Evolutionary conservation across 2,113 vertebrate species (phyloP).

Genomic region (Arothron firmamentum): DNA sequence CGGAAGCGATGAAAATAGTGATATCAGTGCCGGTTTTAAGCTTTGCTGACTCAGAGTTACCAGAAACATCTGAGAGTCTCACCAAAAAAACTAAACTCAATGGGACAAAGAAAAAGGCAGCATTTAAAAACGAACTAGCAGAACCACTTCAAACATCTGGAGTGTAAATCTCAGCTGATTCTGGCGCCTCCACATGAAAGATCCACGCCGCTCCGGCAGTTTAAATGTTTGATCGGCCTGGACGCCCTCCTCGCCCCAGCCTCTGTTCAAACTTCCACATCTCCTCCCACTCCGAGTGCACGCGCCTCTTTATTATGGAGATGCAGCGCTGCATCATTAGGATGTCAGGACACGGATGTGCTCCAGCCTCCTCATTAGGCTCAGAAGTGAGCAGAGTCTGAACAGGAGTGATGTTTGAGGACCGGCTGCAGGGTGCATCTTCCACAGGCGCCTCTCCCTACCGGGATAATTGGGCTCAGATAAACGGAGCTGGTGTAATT

Average conservation of each 20-base stretch:
- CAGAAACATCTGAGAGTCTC: not conserved
- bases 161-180: not conserved
- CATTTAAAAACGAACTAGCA: not conserved
- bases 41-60: no score
- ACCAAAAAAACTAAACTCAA: conserved; percentile 1
- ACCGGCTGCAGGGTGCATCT: conserved; percentile 32
- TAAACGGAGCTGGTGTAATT: conserved; percentile 36
- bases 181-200: conserved; percentile 36
- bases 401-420: conserved; percentile 42
- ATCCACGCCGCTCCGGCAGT: conserved; percentile 28
- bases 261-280: conserved; percentile 44
- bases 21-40: no score
- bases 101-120: conserved; percentile 20
- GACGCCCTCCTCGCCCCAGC: conserved; percentile 11
- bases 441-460: conserved; percentile 9
- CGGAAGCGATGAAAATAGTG: no score
- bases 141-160: not conserved
- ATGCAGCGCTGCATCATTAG: conserved; percentile 49
- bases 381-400: conserved; percentile 45
- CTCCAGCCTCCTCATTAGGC: conserved; percentile 56
- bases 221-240: conserved; percentile 51
- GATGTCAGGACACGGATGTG: conserved; percentile 47
- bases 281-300: conserved; percentile 46
- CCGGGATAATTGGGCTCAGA: conserved; percentile 29
- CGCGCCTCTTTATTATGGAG: conserved; percentile 47